phyloP scores from a whole-genome alignment of 2,113 vertebrate species.

The Anas platyrhynchos region DNA sequence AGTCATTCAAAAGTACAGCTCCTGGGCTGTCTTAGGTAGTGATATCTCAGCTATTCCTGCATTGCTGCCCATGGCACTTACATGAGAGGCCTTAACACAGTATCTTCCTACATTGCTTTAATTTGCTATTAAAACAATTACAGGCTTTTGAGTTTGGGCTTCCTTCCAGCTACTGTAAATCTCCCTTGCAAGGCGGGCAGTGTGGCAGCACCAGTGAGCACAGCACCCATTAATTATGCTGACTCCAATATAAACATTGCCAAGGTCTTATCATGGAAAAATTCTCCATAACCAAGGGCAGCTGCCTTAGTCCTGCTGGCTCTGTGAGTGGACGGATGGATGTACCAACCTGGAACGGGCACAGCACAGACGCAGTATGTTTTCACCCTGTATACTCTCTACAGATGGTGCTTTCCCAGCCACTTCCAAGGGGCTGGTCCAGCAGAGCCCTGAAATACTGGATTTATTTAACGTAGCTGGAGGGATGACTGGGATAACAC shows the following conservation, averaged over 20 bases:
- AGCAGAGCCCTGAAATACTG: neutral
- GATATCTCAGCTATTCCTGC: neutral
- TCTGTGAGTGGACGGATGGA: fast-evolving
- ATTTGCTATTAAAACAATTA: conserved; percentile 47
- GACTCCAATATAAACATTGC: neutral
- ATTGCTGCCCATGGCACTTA: neutral
- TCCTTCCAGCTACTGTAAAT: conserved; percentile 32
- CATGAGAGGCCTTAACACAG: neutral
- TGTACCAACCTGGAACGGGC: fast-evolving
- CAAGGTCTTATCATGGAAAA: neutral
- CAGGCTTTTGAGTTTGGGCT: conserved; percentile 25
- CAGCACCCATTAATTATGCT: neutral
- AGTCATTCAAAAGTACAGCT: neutral
- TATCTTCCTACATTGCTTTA: conserved; percentile 11
- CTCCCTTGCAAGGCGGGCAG: neutral
- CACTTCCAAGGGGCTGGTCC: neutral
- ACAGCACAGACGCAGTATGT: neutral
- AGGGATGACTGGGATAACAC: neutral
- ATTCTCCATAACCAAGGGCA: neutral
- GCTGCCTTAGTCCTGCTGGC: neutral
- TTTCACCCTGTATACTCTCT: neutral
- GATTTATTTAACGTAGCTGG: neutral
- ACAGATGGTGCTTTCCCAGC: neutral
- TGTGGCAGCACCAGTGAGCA: neutral
- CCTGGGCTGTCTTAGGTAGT: neutral